Conservation (phyloP, 2,113 vertebrate genomes). For the Ailurus styani region DNA sequence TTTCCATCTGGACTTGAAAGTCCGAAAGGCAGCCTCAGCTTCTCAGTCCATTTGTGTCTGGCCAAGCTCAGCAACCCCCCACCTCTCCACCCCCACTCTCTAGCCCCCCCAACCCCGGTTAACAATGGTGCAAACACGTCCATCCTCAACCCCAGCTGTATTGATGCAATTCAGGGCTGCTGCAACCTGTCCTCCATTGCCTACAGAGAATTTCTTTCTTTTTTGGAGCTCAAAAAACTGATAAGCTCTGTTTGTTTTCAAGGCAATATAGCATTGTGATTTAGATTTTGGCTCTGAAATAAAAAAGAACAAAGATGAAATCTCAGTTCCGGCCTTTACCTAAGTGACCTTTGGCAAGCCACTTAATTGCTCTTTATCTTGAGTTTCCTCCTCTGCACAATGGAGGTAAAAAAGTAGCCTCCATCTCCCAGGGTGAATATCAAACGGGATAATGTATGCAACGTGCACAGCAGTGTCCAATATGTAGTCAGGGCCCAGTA, state of each 20-base stretch:
- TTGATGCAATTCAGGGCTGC: neutral
- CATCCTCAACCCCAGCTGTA: accelerated
- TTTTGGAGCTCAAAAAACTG: neutral
- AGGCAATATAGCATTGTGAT: neutral
- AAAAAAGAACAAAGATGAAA: neutral
- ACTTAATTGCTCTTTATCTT: neutral
- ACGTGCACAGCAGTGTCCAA: neutral
- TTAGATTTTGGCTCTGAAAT: constrained; percentile 8
- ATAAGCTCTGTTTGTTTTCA: neutral
- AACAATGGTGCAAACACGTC: neutral
- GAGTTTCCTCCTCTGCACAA: neutral
- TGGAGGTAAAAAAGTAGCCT: neutral
- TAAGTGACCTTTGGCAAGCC: neutral
- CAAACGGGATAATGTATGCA: neutral
- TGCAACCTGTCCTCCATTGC: neutral
- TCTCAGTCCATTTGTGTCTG: accelerated
- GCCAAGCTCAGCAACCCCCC: too few relatives aligned
- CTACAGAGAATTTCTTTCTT: neutral
- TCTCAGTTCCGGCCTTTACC: neutral
- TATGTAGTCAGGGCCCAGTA: neutral
- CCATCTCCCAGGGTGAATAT: neutral
- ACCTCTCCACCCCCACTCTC: too few relatives aligned
- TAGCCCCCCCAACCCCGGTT: neutral
- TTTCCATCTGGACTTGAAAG: neutral
- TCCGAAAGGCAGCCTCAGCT: neutral